Evolutionary conservation across 2,888 invertebrate genomes (phyloP).

Genomic region (Drosophila pegasa): DNA sequence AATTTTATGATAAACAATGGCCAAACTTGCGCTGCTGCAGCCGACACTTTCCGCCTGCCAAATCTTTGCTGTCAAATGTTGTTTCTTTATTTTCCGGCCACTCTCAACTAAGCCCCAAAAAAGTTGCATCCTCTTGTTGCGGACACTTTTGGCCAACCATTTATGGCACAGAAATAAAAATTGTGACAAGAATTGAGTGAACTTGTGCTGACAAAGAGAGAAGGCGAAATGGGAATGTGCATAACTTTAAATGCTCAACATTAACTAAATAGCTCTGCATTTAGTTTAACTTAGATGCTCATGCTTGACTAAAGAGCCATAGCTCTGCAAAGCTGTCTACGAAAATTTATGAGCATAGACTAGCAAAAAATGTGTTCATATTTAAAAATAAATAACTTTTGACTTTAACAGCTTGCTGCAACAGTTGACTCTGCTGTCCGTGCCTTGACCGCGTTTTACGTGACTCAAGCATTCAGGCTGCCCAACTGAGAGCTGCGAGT

Average conservation of each 20-base stretch:
- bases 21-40: constrained; percentile 40
- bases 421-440: not conserved
- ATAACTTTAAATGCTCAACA: not conserved
- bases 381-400: constrained; percentile 24
- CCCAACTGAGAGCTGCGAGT: not conserved
- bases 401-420: constrained; percentile 13
- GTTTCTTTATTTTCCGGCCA: constrained; percentile 23
- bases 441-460: constrained; percentile 14
- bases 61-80: constrained; percentile 1
- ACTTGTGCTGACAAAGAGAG: not conserved
- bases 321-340: constrained; percentile 31
- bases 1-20: constrained; percentile 26
- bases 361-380: constrained; percentile 24
- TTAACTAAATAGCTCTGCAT: not conserved
- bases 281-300: not conserved
- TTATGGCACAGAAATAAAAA: constrained; percentile 55
- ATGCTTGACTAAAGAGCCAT: not conserved
- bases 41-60: constrained; percentile 21
- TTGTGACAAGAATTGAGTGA: constrained; percentile 26
- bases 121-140: constrained; percentile 47
- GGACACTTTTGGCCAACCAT: constrained; percentile 53
- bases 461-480: constrained; percentile 19
- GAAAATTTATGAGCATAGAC: constrained; percentile 52
- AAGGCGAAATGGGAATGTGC: not conserved
- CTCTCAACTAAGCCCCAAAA: constrained; percentile 8